These are phyloP conservation scores for Eubucco bourcierii DNA, from an alignment of 2,113 vertebrate genomes.

Conservation along the genomic window DNA sequence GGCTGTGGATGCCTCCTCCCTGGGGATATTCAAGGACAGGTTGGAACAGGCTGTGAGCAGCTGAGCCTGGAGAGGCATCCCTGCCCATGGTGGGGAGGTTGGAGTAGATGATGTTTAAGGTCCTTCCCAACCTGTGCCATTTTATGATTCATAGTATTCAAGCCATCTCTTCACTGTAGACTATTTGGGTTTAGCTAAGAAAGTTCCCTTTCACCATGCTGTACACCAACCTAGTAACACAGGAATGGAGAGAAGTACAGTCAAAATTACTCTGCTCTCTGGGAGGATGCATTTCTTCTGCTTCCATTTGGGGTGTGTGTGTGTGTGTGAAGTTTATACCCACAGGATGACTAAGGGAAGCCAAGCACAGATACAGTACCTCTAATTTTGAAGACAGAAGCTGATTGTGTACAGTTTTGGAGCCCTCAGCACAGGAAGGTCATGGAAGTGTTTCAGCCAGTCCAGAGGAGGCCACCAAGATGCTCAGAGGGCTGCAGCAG, in stretches of 20 bases:
- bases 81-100: too few species aligned
- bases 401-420: too few species aligned
- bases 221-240: background rate
- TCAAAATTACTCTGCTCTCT: background rate
- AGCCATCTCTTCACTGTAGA: background rate
- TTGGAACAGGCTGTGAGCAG: too few species aligned
- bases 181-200: background rate
- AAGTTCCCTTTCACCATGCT: background rate
- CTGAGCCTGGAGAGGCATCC: too few species aligned
- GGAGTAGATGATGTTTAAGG: too few species aligned
- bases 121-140: too few species aligned
- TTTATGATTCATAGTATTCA: background rate
- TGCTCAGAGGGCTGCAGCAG: too few species aligned
- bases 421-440: too few species aligned
- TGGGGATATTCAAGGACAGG: too few species aligned
- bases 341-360: background rate
- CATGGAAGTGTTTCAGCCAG: too few species aligned
- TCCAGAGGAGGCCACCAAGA: too few species aligned
- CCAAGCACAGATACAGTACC: background rate
- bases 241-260: background rate
- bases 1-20: too few species aligned
- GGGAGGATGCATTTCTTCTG: background rate
- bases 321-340: background rate
- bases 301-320: background rate
- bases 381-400: background rate